Evolutionary conservation across 1,140 invertebrate genomes (phyloP).

Genomic region (Armadillidium nasatum): DNA sequence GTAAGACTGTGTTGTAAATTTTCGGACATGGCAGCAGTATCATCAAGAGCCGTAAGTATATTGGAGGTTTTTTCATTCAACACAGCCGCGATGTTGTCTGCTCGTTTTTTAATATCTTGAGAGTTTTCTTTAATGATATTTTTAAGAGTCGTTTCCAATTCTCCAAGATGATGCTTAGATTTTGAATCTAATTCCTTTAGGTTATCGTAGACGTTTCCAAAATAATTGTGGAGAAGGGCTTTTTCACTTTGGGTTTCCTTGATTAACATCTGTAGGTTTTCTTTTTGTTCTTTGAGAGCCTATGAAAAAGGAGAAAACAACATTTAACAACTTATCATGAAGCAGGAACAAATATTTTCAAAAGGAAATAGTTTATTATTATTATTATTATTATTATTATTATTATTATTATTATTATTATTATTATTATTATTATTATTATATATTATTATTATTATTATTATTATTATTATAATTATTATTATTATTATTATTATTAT

Average conservation of each 20-base stretch:
- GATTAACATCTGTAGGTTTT: constrained; percentile 31
- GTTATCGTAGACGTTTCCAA: constrained; percentile 20
- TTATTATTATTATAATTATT: too few relatives aligned
- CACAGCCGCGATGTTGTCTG: constrained; percentile 8
- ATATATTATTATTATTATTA: too few relatives aligned
- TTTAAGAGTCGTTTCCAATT: constrained; percentile 23
- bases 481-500: too few relatives aligned
- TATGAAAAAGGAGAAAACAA: constrained; percentile 4
- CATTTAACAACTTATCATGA: too few relatives aligned
- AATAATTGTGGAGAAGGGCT: constrained; percentile 29
- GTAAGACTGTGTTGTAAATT: constrained; percentile 40
- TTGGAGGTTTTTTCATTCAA: constrained; percentile 28
- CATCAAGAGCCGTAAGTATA: constrained; percentile 38
- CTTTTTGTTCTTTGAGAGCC: constrained; percentile 34
- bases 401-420: too few relatives aligned
- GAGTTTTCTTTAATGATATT: constrained; percentile 22
- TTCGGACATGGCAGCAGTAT: constrained; percentile 37
- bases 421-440: too few relatives aligned
- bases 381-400: too few relatives aligned
- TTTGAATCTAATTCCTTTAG: constrained; percentile 23
- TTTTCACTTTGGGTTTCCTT: constrained; percentile 31
- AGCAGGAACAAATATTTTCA: too few relatives aligned
- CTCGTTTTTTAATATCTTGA: constrained; percentile 6
- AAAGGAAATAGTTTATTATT: too few relatives aligned
- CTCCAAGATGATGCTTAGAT: constrained; percentile 29